Base-by-base conservation (phyloP, 2,113 vertebrate genomes). In the Gnathonemus echidnorhynchus region DNA sequence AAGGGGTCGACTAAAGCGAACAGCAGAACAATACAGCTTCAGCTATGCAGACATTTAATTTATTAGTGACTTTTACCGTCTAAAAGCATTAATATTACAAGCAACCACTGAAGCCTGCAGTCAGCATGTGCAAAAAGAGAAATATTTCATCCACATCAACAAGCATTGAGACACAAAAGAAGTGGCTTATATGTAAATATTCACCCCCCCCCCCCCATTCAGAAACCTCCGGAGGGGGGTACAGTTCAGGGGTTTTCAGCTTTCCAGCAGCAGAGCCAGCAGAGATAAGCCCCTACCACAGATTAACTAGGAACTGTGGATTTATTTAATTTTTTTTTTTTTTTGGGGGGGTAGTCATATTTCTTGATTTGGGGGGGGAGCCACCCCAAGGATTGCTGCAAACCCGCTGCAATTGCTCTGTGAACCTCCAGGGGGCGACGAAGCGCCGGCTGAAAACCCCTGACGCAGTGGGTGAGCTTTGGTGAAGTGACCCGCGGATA, bases 111-210 rank as follows among this genome's bases (percentile, higher is more conserved):
- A 85, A 21, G 31, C 7, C 77, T 85, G 35, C 88, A 89, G 31
- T 35, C 89, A 46, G 50, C 77, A 85, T 27, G n/a, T 89, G 27
- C 27, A 13, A 39, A 89, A 80, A 49, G 17, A 83, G 80, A 31
- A 62, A 89, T 35, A 89, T 39, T 62, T 48, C 5, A 17, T 39
- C 74, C 39, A 46, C 74, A 15, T n/a, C 50, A 27, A 89, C 31
- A 89, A 89, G 74, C 88, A 13, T 77, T 74, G 62, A 89, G 2
- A 19, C n/a, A 89, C 88, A 19, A 84, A 89, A 42, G 46, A 85
- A 83, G 39, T 45, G 83, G 45, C 24, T 84, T 11, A n/a, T 85
- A 85, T 24, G 46, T 48, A 85, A 2, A 0, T 9, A 10, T 48
- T 48, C 10, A n/a, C 0, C n/a, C 9, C 80, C 42, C 31, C 31